These are phyloP conservation scores for Diarsia mendica DNA, from an alignment of 2,888 invertebrate genomes.

Conservation along the genomic window DNA sequence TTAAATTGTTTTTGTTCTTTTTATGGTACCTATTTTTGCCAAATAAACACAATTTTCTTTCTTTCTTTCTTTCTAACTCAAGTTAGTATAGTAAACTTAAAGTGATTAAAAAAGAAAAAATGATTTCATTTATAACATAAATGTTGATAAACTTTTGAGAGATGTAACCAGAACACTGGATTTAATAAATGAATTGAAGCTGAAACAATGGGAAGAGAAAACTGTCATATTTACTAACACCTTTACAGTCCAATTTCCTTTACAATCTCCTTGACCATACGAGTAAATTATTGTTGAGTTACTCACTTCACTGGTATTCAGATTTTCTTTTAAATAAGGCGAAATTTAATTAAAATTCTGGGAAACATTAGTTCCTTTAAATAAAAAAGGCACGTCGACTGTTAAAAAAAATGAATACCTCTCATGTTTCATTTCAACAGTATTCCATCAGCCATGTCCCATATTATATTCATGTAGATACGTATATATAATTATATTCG, in stretches of 20 bases:
- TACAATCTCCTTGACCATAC: slow-evolving; percentile 7
- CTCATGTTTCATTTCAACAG: background rate
- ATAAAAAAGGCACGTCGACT: background rate
- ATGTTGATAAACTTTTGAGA: background rate
- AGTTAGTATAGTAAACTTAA: too few relatives aligned
- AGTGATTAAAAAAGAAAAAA: background rate
- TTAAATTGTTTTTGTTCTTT: too few relatives aligned
- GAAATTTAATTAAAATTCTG: background rate
- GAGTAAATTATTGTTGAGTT: background rate
- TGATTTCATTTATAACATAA: background rate
- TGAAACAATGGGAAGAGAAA: slow-evolving; percentile 22
- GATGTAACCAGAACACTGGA: slow-evolving; percentile 1
- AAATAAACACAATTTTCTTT: too few relatives aligned
- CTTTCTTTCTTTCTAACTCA: too few relatives aligned
- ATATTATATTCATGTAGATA: background rate
- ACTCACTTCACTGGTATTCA: background rate
- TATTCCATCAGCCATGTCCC: background rate
- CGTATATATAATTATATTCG: too few relatives aligned
- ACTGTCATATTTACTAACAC: slow-evolving; percentile 21
- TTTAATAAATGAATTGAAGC: slow-evolving; percentile 32
- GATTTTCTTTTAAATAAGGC: background rate
- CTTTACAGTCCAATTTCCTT: too few relatives aligned
- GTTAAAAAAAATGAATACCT: background rate
- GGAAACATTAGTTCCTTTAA: background rate
- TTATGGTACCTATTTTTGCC: too few relatives aligned